Evolutionary conservation across 2,113 vertebrate genomes (phyloP).

Genomic region (Siniperca knerii): DNA sequence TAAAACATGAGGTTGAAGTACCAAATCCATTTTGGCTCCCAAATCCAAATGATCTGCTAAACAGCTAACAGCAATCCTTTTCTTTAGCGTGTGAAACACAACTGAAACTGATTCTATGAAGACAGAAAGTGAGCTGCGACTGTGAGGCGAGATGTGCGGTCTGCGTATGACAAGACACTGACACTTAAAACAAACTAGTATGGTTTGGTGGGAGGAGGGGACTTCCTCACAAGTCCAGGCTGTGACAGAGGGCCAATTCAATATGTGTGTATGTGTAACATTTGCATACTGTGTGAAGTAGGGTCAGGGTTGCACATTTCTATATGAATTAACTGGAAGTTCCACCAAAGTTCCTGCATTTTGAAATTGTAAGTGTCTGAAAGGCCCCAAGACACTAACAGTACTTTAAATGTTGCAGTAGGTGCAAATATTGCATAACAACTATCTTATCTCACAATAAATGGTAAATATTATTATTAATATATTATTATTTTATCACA

Average conservation of each 20-base stretch:
- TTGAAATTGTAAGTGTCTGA: neutral
- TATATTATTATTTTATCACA: too few species aligned
- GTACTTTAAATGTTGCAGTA: neutral
- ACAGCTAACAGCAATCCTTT: neutral
- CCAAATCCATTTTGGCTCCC: slow-evolving; percentile 65
- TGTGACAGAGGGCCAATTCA: slow-evolving; percentile 13
- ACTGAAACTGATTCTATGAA: slow-evolving; percentile 34
- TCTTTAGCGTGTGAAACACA: neutral
- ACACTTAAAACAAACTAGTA: slow-evolving; percentile 35
- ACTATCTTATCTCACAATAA: neutral
- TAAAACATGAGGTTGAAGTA: slow-evolving; percentile 45
- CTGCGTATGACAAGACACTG: slow-evolving; percentile 31
- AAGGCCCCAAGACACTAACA: neutral
- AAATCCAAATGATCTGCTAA: slow-evolving; percentile 33
- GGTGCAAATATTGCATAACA: neutral
- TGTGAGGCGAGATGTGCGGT: slow-evolving; percentile 28
- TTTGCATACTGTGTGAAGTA: neutral
- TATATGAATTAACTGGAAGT: slow-evolving; percentile 54
- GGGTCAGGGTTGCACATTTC: neutral
- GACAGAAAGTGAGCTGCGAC: slow-evolving; percentile 24
- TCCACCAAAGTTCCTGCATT: neutral
- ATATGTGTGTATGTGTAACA: neutral
- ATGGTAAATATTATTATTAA: too few species aligned
- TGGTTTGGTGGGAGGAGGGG: slow-evolving; percentile 37
- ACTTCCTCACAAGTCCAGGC: slow-evolving; percentile 77